Percentiles rank a stretch among this genome's conserved stretches.
phyloP scores from a whole-genome alignment of 2,797 vertebrate species.

The Crypturellus tataupa region DNA sequence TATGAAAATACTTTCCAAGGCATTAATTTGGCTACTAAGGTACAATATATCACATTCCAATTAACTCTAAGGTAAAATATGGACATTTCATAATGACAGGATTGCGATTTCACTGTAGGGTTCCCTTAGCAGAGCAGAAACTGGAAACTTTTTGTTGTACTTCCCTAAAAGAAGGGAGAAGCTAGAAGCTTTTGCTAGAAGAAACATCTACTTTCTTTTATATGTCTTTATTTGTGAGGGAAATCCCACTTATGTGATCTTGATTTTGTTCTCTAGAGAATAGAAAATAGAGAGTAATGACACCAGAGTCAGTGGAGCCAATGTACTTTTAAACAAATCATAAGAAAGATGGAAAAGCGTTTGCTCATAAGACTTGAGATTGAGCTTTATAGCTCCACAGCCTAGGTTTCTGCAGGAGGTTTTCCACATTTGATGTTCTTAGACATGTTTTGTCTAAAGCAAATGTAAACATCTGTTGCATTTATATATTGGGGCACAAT shows the following conservation, averaged over 20 bases:
- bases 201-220: background rate
- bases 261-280: conserved; percentile 6
- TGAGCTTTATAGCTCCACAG: background rate
- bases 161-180: background rate
- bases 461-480: background rate
- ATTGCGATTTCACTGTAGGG: conserved; percentile 26
- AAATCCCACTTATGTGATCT: background rate
- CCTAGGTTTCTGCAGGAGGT: background rate
- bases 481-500: background rate
- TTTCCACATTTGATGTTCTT: conserved; percentile 2
- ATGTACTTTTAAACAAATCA: conserved; percentile 3
- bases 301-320: background rate
- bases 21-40: conserved; percentile 63
- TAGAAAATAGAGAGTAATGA: background rate
- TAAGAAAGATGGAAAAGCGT: background rate
- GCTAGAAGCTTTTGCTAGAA: background rate
- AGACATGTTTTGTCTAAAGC: background rate
- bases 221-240: background rate
- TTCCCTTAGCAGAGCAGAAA: background rate
- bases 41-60: conserved; percentile 61
- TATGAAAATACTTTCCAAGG: conserved; percentile 66
- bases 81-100: conserved; percentile 60
- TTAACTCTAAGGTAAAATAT: conserved; percentile 58
- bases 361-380: background rate
- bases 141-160: conserved; percentile 41